Conservation (phyloP, 2,797 vertebrate species). For the Enteromius argenteus region DNA sequence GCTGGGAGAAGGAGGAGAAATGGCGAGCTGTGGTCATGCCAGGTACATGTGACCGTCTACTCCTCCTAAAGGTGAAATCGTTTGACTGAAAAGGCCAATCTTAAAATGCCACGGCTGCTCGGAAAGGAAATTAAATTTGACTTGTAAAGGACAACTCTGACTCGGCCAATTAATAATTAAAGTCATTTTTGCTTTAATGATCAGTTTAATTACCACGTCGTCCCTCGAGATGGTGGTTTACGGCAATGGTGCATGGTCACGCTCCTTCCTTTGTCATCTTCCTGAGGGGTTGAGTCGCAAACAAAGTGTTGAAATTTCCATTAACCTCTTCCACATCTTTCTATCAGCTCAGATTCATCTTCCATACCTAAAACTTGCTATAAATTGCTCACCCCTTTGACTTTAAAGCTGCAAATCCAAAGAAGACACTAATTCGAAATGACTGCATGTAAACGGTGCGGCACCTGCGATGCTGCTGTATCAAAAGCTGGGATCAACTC, state of each 20-base stretch:
- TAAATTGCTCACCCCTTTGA: constrained; percentile 14
- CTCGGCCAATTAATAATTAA: constrained; percentile 93
- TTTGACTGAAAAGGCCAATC: constrained; percentile 71
- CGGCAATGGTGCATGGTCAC: constrained; percentile 80
- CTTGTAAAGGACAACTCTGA: constrained; percentile 93
- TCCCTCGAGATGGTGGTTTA: constrained; percentile 86
- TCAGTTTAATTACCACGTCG: constrained; percentile 89
- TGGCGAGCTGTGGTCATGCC: constrained; percentile 57
- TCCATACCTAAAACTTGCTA: background rate
- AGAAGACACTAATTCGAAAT: constrained; percentile 16
- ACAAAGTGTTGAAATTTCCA: constrained; percentile 86
- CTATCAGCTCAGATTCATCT: constrained; percentile 6
- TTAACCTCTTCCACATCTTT: constrained; percentile 83
- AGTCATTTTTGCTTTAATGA: constrained; percentile 89
- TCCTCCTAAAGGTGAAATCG: constrained; percentile 67
- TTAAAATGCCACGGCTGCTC: constrained; percentile 79
- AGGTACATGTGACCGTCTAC: constrained; percentile 70
- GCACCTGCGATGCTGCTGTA: constrained; percentile 5
- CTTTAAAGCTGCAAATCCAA: constrained; percentile 35
- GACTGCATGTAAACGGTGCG: constrained; percentile 15
- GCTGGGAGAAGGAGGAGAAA: constrained; percentile 59
- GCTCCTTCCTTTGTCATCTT: constrained; percentile 74
- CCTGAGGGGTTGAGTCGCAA: constrained; percentile 74
- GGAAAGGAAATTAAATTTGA: constrained; percentile 85
- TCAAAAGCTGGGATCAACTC: constrained; percentile 41